Conservation (phyloP, 2,113 vertebrate genomes). For the Eurystomus gularis region DNA sequence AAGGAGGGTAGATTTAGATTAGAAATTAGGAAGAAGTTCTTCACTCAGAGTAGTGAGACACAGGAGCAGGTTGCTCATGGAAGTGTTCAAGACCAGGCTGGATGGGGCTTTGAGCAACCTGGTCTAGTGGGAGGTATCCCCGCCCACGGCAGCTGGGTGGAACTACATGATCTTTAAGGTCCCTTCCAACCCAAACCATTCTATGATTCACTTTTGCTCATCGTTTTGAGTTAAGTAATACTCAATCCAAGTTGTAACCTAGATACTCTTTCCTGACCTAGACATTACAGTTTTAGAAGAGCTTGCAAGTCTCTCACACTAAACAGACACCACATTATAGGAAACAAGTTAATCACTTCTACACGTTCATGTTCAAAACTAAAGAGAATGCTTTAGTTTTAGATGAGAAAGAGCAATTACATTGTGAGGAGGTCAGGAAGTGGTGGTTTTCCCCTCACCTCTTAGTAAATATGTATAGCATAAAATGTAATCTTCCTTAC, state of each 20-base stretch:
- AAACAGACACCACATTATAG: not conserved
- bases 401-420: not conserved
- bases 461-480: not conserved
- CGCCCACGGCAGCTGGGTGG: too few species aligned
- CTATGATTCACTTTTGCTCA: not conserved
- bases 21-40: too few species aligned
- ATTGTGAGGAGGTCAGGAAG: accelerated
- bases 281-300: not conserved
- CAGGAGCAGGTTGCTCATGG: too few species aligned
- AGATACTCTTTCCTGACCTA: not conserved
- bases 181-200: too few species aligned
- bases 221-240: not conserved
- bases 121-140: too few species aligned
- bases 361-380: not conserved
- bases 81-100: too few species aligned
- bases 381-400: not conserved
- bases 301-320: not conserved
- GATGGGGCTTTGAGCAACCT: too few species aligned
- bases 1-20: too few species aligned
- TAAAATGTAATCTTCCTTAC: not conserved
- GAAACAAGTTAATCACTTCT: not conserved
- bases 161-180: too few species aligned
- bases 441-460: too few species aligned
- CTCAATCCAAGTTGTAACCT: not conserved
- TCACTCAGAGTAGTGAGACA: too few species aligned